These are phyloP conservation scores for Xestoiulus laeticollis DNA, from an alignment of 2,888 invertebrate genomes.

Conservation along the genomic window DNA sequence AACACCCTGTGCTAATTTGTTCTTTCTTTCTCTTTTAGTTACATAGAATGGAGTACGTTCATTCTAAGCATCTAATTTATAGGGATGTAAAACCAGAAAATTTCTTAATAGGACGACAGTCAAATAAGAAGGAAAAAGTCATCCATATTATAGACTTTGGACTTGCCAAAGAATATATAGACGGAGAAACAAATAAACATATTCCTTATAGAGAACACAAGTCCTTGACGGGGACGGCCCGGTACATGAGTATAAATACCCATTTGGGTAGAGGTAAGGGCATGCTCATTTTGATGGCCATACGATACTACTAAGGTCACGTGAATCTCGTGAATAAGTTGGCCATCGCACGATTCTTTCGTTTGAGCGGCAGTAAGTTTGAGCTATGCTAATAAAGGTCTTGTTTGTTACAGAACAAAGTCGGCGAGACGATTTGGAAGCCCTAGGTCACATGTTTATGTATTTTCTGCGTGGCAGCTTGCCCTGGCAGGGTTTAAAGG, in stretches of 20 bases:
- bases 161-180: constrained; percentile 99
- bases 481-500: constrained; percentile 99
- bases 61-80: constrained; percentile 98
- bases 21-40: constrained; percentile 73
- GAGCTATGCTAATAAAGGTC: not conserved
- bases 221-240: constrained; percentile 98
- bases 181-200: constrained; percentile 99
- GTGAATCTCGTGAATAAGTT: not conserved
- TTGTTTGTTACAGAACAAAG: constrained; percentile 84
- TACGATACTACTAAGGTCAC: not conserved
- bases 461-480: constrained; percentile 99
- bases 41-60: constrained; percentile 99
- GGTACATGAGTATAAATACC: constrained; percentile 99
- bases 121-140: constrained; percentile 97
- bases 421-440: constrained; percentile 98
- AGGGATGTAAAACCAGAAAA: constrained; percentile 99
- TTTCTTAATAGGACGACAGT: constrained; percentile 98
- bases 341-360: not conserved
- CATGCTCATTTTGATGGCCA: not conserved
- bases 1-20: not conserved
- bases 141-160: constrained; percentile 99
- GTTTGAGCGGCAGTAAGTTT: too few species aligned
- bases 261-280: constrained; percentile 94
- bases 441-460: constrained; percentile 99
- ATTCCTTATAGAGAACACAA: constrained; percentile 99